phyloP scores from a whole-genome alignment of 2,797 vertebrate species.

The Ceryle rudis region DNA sequence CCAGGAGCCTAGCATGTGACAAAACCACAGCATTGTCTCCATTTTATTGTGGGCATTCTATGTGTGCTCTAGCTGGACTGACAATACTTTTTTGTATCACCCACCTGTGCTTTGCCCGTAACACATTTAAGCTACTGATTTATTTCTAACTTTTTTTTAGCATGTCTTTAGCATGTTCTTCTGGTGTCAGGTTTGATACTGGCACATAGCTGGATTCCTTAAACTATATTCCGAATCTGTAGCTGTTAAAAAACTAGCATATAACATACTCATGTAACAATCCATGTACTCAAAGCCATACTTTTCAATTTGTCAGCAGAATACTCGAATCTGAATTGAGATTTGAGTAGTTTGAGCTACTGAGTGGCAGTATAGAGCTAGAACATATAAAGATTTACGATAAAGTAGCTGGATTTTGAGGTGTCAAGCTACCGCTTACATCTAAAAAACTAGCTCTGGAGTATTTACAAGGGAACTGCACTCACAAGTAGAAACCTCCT shows the following conservation, averaged over 20 bases:
- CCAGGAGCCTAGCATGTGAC: neutral
- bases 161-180: neutral
- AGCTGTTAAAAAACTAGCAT: neutral
- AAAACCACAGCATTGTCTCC: neutral
- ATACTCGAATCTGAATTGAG: neutral
- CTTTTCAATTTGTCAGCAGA: neutral
- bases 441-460: too few species aligned
- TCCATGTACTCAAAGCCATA: neutral
- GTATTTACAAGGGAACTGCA: neutral
- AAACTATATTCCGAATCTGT: neutral
- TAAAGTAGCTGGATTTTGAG: neutral
- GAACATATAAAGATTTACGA: neutral
- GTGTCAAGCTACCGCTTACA: neutral
- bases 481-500: neutral
- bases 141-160: neutral
- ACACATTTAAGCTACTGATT: neutral
- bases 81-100: neutral
- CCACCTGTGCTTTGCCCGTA: neutral
- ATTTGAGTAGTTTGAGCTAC: neutral
- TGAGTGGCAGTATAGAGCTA: neutral
- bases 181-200: neutral
- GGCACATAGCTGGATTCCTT: neutral
- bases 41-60: neutral
- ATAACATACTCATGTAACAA: neutral
- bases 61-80: neutral